Evolutionary conservation across 2,888 invertebrate species (phyloP).

Genomic region (Portevinia maculata): DNA sequence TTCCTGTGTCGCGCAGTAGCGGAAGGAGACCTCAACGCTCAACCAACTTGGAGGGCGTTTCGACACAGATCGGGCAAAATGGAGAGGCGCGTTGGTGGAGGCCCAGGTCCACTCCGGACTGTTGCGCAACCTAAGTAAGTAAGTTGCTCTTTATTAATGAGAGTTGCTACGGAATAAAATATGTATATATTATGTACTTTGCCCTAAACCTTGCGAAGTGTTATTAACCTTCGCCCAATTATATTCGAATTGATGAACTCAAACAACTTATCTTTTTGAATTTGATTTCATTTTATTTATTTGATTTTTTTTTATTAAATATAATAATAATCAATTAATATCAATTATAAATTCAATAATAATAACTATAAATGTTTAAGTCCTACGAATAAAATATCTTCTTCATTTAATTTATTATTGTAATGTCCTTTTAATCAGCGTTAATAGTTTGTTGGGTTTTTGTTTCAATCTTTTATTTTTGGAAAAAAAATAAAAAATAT

Average conservation of each 20-base stretch:
- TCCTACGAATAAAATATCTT: constrained; percentile 66
- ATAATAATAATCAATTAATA: constrained; percentile 44
- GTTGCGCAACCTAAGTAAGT: too few species aligned
- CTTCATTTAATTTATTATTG: constrained; percentile 36
- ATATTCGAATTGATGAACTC: background rate
- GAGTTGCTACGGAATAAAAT: too few species aligned
- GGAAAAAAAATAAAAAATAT: constrained; percentile 37
- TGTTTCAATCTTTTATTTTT: background rate
- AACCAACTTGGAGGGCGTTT: too few species aligned
- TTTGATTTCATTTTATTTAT: constrained; percentile 43
- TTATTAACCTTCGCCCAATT: background rate
- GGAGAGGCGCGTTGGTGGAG: too few species aligned
- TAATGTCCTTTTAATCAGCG: constrained; percentile 37
- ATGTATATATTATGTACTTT: too few species aligned
- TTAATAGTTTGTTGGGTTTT: constrained; percentile 18
- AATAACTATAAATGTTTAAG: constrained; percentile 69
- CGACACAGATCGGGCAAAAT: too few species aligned
- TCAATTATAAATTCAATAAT: constrained; percentile 66
- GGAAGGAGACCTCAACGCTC: too few species aligned
- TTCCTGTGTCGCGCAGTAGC: too few species aligned
- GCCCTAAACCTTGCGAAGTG: background rate
- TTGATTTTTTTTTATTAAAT: constrained; percentile 63
- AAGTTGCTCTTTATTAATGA: too few species aligned
- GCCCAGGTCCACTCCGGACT: too few species aligned
- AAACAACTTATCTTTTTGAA: background rate